Evolutionary conservation across 2,797 vertebrate species (phyloP), one percentile per base, ranked within the genome.

Genomic region (Cynodonichthys magdalenae): DNA sequence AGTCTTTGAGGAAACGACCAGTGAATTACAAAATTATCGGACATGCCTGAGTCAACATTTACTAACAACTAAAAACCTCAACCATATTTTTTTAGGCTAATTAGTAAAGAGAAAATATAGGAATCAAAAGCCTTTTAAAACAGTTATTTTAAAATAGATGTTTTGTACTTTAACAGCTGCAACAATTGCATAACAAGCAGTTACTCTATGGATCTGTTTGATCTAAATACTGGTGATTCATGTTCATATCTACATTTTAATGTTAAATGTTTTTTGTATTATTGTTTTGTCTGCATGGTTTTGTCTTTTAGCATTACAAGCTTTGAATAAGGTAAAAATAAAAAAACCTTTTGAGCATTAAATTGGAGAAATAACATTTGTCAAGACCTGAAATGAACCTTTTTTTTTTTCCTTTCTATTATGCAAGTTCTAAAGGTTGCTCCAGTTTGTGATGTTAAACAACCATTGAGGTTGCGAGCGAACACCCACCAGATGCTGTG

Each of bases 401-500:
- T 36, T 14, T 1, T 12, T 14, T 39, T 39, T 39, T 39, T 57
- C 28, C 60, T 75, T 64, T 39, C 68, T 77, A 62, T 72, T 54
- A 50, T 59, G 69, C 48, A 65, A 49, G 49, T 73, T 78, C n/a
- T 57, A 24, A 50, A 62, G 71, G 39, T 53, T 11, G 17, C 31
- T 69, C 53, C 46, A 50, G 59, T 69, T 72, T 73, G 72, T 50
- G 49, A 73, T 71, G 63, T 59, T 81, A 83, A 83, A 84, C 67
- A 79, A 66, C 56, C 58, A 52, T 36, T 18, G 53, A 64, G 59
- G 54, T 61, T 66, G 69, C 66, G 65, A 68, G 66, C 67, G 24
- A 76, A 66, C 73, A 71, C 62, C 72, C 54, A 57, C 54, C 80
- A 85, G 70, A 81, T 79, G 79, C 58, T 63, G 59, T 53, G 61